Evolutionary conservation across 2,113 vertebrate genomes (phyloP), one percentile per base, ranked within the genome.

Genomic region (Phycodurus eques): DNA sequence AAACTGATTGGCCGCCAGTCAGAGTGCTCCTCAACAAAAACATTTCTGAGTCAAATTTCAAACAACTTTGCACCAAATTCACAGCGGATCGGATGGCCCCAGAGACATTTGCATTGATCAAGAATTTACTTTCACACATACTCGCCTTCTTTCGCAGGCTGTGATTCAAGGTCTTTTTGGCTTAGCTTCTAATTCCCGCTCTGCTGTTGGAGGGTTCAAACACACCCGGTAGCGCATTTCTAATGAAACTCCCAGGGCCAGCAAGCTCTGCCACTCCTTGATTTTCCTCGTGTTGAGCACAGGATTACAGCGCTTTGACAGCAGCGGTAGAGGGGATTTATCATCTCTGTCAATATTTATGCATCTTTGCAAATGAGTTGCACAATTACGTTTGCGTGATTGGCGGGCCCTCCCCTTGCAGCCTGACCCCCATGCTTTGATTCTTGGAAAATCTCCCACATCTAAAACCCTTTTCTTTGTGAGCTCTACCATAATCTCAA

Each of bases 91-190:
- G 65, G 62, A 77, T 76, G 87, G 65, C 86, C 75, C 88, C 47
- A 49, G 88, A 87, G 88, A 88, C 81, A 75, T 83, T 85, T 83
- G 83, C 85, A 92, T 92, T 91, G 88, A 90, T 92, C 83, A 88
- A 88, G 89, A 85, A 87, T 89, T 92, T 92, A 89, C 82, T 90
- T 92, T 90, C 88, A 87, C 88, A 82, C 83, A 77, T 78, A 80
- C 85, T 84, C 78, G 71, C 65, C 78, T 85, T 83, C 82, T 85
- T 86, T 86, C 80, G 72, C 87, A 87, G 83, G 81, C 84, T 90
- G 80, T 85, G 85, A 88, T 92, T 90, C 88, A 91, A 91, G 89
- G 90, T 91, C 88, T 88, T 90, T 86, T 85, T 88, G 89, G 88
- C 88, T 89, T 88, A 92, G 86, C 80, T 78, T 90, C 83, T 90